phyloP scores from a whole-genome alignment of 64 coral and sea anemone genomes.

The Stylophora pistillata region DNA sequence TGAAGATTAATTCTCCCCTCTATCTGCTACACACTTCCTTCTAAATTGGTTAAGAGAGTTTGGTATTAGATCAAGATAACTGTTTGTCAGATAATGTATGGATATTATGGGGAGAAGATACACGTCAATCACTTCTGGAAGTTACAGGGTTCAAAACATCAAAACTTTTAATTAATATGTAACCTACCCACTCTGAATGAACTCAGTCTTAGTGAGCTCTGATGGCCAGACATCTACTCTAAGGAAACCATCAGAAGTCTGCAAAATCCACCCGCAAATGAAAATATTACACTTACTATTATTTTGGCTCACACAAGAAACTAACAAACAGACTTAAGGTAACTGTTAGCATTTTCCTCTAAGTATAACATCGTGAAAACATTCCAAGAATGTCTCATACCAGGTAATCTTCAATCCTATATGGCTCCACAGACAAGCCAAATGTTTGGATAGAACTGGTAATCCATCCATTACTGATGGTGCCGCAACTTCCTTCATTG shows the following conservation, averaged over 20 bases:
- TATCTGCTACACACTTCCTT: too few species aligned
- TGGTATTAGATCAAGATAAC: too few species aligned
- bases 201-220: conserved; percentile 61
- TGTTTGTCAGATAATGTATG: too few species aligned
- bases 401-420: background rate
- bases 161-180: background rate
- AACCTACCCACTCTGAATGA: conserved; percentile 67
- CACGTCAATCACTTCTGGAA: too few species aligned
- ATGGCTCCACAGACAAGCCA: conserved; percentile 29
- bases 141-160: background rate
- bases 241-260: background rate
- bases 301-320: too few species aligned
- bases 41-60: too few species aligned
- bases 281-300: too few species aligned
- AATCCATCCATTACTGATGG: conserved; percentile 24
- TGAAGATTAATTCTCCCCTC: too few species aligned
- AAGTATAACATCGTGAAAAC: too few species aligned
- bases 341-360: background rate
- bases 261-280: background rate
- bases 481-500: background rate
- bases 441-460: conserved; percentile 35
- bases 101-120: too few species aligned
- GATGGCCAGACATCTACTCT: conserved; percentile 51
- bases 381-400: background rate
- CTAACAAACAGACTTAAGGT: too few species aligned